A percentile compares a stretch with the other conserved stretches of the same genome.
Conservation (phyloP, 2,888 invertebrate species). For the Chloroclysta siterata region DNA sequence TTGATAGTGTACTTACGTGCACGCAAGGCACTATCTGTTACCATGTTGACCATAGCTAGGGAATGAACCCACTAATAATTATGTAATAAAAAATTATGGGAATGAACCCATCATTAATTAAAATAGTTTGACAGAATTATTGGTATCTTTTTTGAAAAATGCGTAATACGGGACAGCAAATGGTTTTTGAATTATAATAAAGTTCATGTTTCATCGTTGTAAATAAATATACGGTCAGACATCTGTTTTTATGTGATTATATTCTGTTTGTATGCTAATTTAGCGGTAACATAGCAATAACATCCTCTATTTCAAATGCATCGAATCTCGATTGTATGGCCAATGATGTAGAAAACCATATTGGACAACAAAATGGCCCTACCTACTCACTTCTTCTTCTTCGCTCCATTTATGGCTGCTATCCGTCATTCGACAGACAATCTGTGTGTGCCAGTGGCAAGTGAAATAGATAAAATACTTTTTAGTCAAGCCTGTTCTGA, state of each 20-base stretch:
- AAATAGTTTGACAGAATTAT: too few relatives aligned
- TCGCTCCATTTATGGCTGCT: too few relatives aligned
- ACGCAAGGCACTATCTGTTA: slow-evolving; percentile 49
- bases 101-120: slow-evolving; percentile 9
- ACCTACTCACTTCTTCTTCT: background rate
- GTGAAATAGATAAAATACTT: too few relatives aligned
- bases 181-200: too few relatives aligned
- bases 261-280: slow-evolving; percentile 30
- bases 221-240: background rate
- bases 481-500: too few relatives aligned
- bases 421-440: too few relatives aligned
- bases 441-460: too few relatives aligned
- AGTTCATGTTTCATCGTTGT: background rate
- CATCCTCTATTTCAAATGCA: slow-evolving; percentile 38
- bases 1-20: slow-evolving; percentile 22
- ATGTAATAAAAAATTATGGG: too few relatives aligned
- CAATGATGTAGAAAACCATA: slow-evolving; percentile 27
- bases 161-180: too few relatives aligned
- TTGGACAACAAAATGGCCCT: slow-evolving; percentile 7
- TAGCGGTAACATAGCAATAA: slow-evolving; percentile 33
- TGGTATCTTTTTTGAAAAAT: too few relatives aligned
- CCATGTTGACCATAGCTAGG: too few relatives aligned
- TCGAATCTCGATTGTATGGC: slow-evolving; percentile 26
- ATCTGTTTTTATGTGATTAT: slow-evolving; percentile 7
- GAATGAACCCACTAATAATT: too few relatives aligned